phyloP scores from a whole-genome alignment of 2,888 invertebrate species.

The Oscheius sp. region DNA sequence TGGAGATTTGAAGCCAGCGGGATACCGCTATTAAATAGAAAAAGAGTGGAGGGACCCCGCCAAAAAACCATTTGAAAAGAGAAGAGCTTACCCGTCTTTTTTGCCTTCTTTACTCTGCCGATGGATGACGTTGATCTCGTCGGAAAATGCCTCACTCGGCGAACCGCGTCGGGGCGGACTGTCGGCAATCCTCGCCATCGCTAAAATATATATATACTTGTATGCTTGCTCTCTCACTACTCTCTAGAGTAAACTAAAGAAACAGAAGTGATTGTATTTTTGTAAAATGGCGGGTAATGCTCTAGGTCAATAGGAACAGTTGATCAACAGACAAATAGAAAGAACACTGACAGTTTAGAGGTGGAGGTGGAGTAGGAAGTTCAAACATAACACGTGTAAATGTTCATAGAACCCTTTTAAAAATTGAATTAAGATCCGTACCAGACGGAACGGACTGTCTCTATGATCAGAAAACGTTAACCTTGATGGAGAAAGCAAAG shows the following conservation, averaged over 20 bases:
- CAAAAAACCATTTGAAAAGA: neutral
- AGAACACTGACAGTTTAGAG: neutral
- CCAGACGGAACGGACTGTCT: neutral
- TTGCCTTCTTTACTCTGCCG: constrained; percentile 39
- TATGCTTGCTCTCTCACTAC: too few species aligned
- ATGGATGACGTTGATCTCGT: constrained; percentile 66
- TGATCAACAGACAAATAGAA: neutral
- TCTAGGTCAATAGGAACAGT: neutral
- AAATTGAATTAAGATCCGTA: neutral
- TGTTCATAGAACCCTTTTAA: too few species aligned
- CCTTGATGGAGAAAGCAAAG: constrained; percentile 6
- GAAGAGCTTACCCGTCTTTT: constrained; percentile 33
- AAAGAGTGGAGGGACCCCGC: neutral
- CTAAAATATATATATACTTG: constrained; percentile 4
- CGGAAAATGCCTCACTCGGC: constrained; percentile 66
- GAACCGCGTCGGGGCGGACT: constrained; percentile 55
- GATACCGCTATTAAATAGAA: constrained; percentile 6
- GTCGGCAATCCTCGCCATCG: constrained; percentile 28
- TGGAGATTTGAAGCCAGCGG: constrained; percentile 31
- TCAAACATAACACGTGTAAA: neutral
- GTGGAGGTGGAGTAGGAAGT: neutral
- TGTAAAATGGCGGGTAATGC: neutral
- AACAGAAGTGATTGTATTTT: constrained; percentile 1
- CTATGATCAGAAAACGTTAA: constrained; percentile 1
- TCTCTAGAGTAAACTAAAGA: constrained; percentile 2